Base-by-base conservation (phyloP, 1,140 invertebrate genomes). In the Heliothis virescens region DNA sequence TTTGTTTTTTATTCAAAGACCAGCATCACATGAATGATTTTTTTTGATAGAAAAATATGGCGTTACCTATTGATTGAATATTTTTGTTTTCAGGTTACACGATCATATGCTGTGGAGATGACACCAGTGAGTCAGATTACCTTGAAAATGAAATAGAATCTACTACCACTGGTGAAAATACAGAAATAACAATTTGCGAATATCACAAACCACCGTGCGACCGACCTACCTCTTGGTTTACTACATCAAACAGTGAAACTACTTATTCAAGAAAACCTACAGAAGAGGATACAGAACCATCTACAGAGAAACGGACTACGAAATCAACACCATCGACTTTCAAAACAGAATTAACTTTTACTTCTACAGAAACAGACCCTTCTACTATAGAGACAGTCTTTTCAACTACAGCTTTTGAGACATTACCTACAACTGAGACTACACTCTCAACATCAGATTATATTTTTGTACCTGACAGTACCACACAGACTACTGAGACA, bases 371-470 rank as follows among this genome's bases (percentile, higher is more conserved):
- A 50, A 55, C 29, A 7, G 12, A 55, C 10, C 13, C n/a, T 34
- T 11, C 50, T 29, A 26, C 67, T 16, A 16, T 9, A 48, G 47
- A 18, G 52, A 59, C 79, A 52, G 76, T 76, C 5, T 62, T 11
- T 53, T 21, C 59, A 29, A 74, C 60, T 48, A 73, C 60, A 2
- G 57, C 77, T 21, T 73, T 15, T 41, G 52, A 60, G n/a, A 55
- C 52, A 29, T 34, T 18, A 34, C 72, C 73, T 11, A 57, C 47
- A 59, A 57, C 57, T 69, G 59, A 59, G 52, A 82, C 77, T 26
- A 77, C 73, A 26, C 21, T 26, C 21, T 26, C 21, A 26, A 26
- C 2, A 47, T n/a, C 63, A 7, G 34, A 34, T 16, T 16, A 34
- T 47, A n/a, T 16, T 65, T 41, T 41, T 41, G 34, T 41, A 9